phyloP scores from a whole-genome alignment of 2,888 invertebrate genomes.

The Chloromyia formosa region DNA sequence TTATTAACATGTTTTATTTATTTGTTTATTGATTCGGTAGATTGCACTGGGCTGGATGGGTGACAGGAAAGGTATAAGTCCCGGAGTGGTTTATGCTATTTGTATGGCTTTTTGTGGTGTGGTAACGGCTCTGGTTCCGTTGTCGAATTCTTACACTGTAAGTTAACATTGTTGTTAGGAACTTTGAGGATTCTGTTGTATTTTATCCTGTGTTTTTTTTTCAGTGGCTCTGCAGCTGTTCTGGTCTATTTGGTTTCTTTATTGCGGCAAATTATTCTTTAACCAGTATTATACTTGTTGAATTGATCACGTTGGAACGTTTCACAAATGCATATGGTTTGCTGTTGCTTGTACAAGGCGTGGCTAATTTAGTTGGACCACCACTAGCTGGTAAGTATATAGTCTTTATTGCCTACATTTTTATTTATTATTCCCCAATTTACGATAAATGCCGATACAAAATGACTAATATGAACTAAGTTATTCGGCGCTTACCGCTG shows the following conservation, averaged over 20 bases:
- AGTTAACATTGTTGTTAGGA: neutral
- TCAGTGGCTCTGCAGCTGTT: constrained; percentile 68
- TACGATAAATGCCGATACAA: too few relatives aligned
- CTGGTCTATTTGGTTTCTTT: constrained; percentile 87
- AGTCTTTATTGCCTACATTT: neutral
- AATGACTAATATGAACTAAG: too few relatives aligned
- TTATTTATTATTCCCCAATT: neutral
- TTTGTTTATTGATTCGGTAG: constrained; percentile 63
- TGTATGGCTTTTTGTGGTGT: constrained; percentile 80
- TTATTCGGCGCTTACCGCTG: too few relatives aligned
- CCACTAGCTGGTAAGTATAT: constrained; percentile 81
- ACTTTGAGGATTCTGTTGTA: neutral
- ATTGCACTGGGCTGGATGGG: constrained; percentile 88
- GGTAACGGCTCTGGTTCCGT: constrained; percentile 73
- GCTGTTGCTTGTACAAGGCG: constrained; percentile 85
- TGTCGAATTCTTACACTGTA: constrained; percentile 61
- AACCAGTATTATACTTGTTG: constrained; percentile 89
- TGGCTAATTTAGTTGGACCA: constrained; percentile 90
- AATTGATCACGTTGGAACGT: constrained; percentile 87
- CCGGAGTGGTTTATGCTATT: constrained; percentile 80
- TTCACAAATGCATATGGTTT: constrained; percentile 93
- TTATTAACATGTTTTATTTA: constrained; percentile 17
- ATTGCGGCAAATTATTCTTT: constrained; percentile 93
- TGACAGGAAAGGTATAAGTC: constrained; percentile 80
- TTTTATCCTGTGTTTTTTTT: constrained; percentile 2